Evolutionary conservation across 2,113 vertebrate species (phyloP).

Genomic region (Narcine bancroftii): DNA sequence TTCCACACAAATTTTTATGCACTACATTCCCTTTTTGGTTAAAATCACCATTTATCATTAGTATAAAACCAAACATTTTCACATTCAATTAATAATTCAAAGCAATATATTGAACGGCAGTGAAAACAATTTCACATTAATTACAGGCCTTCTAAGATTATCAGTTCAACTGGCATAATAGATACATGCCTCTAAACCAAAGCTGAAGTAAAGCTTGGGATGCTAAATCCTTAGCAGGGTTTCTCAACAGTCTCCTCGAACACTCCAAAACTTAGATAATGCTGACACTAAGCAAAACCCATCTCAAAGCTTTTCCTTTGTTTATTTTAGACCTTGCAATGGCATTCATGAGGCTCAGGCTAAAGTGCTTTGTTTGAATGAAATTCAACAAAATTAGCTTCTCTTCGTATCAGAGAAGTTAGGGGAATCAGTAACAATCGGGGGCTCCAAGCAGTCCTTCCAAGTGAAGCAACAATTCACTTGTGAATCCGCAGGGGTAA

Average conservation of each 20-base stretch:
- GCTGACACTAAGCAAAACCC: neutral
- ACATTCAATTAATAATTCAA: constrained; percentile 36
- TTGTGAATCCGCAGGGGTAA: too few relatives aligned
- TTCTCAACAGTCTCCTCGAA: neutral
- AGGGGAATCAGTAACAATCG: neutral
- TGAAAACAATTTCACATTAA: neutral
- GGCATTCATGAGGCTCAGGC: neutral
- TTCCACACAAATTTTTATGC: neutral
- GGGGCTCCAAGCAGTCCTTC: neutral
- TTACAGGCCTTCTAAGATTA: neutral
- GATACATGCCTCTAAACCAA: neutral
- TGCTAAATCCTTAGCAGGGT: neutral
- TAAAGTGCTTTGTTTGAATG: neutral
- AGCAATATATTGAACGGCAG: constrained; percentile 31
- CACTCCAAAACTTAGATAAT: neutral
- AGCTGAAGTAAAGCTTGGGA: neutral
- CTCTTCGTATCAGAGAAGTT: neutral
- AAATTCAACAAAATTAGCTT: neutral
- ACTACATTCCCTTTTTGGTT: neutral
- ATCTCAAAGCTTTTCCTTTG: neutral
- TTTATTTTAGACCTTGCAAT: neutral
- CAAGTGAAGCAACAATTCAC: too few relatives aligned
- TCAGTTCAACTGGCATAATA: constrained; percentile 29
- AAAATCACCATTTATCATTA: constrained; percentile 11
- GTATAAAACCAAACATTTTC: constrained; percentile 29